Conservation (phyloP, 2,113 vertebrate species). For the Thamnaconus septentrionalis region DNA sequence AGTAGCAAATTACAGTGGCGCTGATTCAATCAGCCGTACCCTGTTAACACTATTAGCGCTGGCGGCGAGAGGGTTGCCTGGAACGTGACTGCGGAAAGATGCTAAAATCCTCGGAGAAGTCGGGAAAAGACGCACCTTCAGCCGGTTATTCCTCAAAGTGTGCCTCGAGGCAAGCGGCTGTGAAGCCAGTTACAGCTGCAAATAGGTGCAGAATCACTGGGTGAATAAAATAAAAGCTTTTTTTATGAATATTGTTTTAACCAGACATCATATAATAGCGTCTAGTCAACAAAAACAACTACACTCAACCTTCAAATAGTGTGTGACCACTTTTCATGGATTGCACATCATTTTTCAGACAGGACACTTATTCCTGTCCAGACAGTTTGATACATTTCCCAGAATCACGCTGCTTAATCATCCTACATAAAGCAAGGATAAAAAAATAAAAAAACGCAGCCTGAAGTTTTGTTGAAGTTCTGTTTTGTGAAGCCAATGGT, state of each 20-base stretch:
- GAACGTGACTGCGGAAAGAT: neutral
- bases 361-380: too few species aligned
- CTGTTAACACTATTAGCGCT: neutral
- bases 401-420: too few species aligned
- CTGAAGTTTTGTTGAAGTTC: too few species aligned
- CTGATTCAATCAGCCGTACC: constrained; percentile 8
- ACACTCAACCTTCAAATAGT: too few species aligned
- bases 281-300: too few species aligned
- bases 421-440: too few species aligned
- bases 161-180: constrained; percentile 22
- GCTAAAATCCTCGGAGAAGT: neutral
- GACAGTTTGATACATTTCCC: too few species aligned
- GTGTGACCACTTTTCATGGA: too few species aligned
- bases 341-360: too few species aligned
- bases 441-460: too few species aligned
- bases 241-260: constrained; percentile 36
- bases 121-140: neutral
- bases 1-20: constrained; percentile 14
- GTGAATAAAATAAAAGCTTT: constrained; percentile 13
- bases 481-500: too few species aligned
- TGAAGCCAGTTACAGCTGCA: constrained; percentile 33
- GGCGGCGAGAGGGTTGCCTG: neutral
- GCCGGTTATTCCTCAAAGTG: constrained; percentile 10
- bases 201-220: constrained; percentile 30
- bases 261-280: constrained; percentile 15